Evolutionary conservation across 2,797 vertebrate species (phyloP).

Genomic region (Columba guinea): DNA sequence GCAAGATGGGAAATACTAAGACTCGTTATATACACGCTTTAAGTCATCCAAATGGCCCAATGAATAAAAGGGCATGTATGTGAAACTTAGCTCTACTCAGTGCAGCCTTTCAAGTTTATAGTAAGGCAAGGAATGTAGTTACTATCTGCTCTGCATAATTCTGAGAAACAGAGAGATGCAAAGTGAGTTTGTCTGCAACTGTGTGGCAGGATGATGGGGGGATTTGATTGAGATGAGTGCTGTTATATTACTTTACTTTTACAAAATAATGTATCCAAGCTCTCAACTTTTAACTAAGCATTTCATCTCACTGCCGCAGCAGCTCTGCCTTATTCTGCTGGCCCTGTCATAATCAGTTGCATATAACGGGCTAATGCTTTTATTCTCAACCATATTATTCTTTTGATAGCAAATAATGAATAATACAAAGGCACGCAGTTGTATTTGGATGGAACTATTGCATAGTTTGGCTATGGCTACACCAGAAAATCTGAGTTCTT

Average conservation of each 20-base stretch:
- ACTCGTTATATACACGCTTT: neutral
- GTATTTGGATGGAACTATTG: neutral
- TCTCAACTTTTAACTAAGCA: neutral
- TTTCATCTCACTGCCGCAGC: slow-evolving; percentile 17
- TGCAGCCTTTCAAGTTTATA: neutral
- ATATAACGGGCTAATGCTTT: slow-evolving; percentile 44
- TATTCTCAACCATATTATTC: slow-evolving; percentile 42
- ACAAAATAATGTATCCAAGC: neutral
- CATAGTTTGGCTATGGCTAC: neutral
- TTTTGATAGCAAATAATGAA: slow-evolving; percentile 49
- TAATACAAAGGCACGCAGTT: slow-evolving; percentile 42
- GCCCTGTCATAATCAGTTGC: slow-evolving; percentile 48
- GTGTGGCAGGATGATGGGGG: neutral
- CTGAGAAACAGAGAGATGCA: neutral
- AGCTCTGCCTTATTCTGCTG: slow-evolving; percentile 34
- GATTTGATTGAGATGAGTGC: neutral
- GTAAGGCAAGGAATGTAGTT: neutral
- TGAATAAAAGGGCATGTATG: neutral
- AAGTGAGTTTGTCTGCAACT: neutral
- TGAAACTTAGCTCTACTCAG: neutral
- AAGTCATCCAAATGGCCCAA: neutral
- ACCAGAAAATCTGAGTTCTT: neutral
- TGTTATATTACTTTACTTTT: neutral
- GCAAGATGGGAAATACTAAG: neutral
- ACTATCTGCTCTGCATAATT: neutral